Conservation (phyloP, 1,140 invertebrate species). For the Zaprionus gabonicus region DNA sequence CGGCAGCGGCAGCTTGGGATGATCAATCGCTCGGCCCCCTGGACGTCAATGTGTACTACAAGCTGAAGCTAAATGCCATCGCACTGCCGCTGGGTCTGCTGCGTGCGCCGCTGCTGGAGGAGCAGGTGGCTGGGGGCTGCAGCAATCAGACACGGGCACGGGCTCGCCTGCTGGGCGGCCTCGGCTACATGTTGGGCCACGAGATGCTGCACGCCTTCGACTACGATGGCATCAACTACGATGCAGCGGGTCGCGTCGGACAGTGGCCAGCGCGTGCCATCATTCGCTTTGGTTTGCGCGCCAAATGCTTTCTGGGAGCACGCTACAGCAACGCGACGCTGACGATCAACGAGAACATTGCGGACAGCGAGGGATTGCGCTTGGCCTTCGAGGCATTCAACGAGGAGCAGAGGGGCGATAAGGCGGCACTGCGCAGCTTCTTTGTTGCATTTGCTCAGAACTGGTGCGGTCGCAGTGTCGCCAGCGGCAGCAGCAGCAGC, state of each 20-base stretch:
- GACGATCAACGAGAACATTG: slow-evolving; percentile 77
- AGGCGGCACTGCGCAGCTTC: slow-evolving; percentile 40
- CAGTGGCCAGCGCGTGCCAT: slow-evolving; percentile 68
- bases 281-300: slow-evolving; percentile 62
- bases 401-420: neutral
- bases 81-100: slow-evolving; percentile 73
- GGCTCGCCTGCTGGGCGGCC: slow-evolving; percentile 45
- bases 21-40: slow-evolving; percentile 48
- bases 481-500: neutral
- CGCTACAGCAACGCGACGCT: slow-evolving; percentile 65
- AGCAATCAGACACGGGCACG: neutral
- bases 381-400: slow-evolving; percentile 62
- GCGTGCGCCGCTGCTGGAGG: slow-evolving; percentile 35
- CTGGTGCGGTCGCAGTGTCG: slow-evolving; percentile 62
- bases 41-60: slow-evolving; percentile 75
- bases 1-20: neutral
- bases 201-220: slow-evolving; percentile 79
- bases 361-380: slow-evolving; percentile 74
- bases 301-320: slow-evolving; percentile 57
- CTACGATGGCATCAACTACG: slow-evolving; percentile 79
- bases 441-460: slow-evolving; percentile 76
- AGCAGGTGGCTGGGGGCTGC: neutral
- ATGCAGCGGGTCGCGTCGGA: slow-evolving; percentile 54
- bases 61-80: slow-evolving; percentile 69
- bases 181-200: slow-evolving; percentile 73